Conservation (phyloP, 2,888 invertebrate genomes). For the Trichogramma evanescens region DNA sequence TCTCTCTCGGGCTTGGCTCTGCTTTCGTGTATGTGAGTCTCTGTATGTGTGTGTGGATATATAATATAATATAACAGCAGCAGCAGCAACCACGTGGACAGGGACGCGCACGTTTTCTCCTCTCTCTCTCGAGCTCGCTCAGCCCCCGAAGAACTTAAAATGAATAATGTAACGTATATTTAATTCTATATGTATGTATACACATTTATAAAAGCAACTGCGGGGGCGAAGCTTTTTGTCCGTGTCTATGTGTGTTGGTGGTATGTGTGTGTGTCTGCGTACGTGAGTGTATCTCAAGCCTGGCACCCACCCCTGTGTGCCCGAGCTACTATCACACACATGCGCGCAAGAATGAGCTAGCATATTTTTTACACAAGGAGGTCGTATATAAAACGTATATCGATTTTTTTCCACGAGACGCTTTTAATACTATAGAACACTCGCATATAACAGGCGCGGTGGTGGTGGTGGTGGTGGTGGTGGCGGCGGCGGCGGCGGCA, state of each 20-base stretch:
- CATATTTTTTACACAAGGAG: conserved; percentile 41
- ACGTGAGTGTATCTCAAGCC: conserved; percentile 19
- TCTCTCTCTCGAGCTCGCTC: conserved; percentile 9
- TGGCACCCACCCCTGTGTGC: conserved; percentile 21
- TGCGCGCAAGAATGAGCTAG: conserved; percentile 37
- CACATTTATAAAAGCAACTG: conserved; percentile 22
- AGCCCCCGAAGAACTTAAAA: conserved; percentile 42
- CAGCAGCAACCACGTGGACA: conserved; percentile 15
- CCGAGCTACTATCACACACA: conserved; percentile 13
- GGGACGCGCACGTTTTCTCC: conserved; percentile 1
- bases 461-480: no score
- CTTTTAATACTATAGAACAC: conserved; percentile 16
- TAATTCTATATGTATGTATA: conserved; percentile 40
- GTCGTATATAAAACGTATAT: conserved; percentile 36
- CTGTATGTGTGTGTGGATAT: conserved; percentile 7
- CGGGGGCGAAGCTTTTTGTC: neutral
- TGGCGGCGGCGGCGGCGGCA: no score
- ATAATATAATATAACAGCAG: neutral
- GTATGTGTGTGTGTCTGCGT: neutral
- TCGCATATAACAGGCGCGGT: no score
- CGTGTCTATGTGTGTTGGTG: neutral
- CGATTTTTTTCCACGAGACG: conserved; percentile 38
- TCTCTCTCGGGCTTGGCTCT: conserved; percentile 3
- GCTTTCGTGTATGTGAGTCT: neutral
- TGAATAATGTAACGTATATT: conserved; percentile 49